Percentiles rank a stretch among this genome's conserved stretches.
Conservation (phyloP, 2,113 vertebrate species). For the Nothobranchius furzeri region DNA sequence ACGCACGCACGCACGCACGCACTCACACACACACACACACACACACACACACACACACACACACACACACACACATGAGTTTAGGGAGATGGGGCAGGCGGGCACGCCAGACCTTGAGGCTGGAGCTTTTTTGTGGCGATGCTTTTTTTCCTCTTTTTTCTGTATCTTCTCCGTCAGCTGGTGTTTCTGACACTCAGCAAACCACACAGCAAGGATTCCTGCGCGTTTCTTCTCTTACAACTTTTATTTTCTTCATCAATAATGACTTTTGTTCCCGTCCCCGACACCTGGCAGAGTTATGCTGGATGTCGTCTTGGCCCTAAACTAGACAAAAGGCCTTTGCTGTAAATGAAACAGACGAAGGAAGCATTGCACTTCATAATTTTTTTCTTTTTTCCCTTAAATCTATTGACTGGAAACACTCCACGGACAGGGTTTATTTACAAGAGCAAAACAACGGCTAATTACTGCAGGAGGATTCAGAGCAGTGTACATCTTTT, state of each 20-base stretch:
- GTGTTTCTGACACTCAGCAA: slow-evolving; percentile 60
- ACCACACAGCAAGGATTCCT: slow-evolving; percentile 35
- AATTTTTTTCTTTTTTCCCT: slow-evolving; percentile 9
- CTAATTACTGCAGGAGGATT: slow-evolving; percentile 56
- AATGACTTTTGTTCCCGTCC: background rate
- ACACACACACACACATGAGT: slow-evolving; percentile 52
- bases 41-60: slow-evolving; percentile 48
- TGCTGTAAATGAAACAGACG: slow-evolving; percentile 24
- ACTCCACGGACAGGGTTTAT: slow-evolving; percentile 32
- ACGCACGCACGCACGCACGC: slow-evolving; percentile 46
- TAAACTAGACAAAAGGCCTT: slow-evolving; percentile 25
- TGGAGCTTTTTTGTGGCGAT: slow-evolving; percentile 62
- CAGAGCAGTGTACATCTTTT: slow-evolving; percentile 37
- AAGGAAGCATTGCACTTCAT: slow-evolving; percentile 9
- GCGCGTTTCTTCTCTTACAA: slow-evolving; percentile 35
- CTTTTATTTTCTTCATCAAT: slow-evolving; percentile 5
- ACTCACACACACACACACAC: slow-evolving; percentile 47
- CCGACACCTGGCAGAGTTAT: slow-evolving; percentile 4
- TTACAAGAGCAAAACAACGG: slow-evolving; percentile 44
- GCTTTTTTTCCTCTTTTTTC: slow-evolving; percentile 56
- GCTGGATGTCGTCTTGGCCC: slow-evolving; percentile 24
- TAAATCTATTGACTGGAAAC: slow-evolving; percentile 25
- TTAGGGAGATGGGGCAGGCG: slow-evolving; percentile 63
- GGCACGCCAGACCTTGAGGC: slow-evolving; percentile 60
- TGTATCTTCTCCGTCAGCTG: slow-evolving; percentile 50